Base-by-base conservation (phyloP, 2,888 invertebrate genomes). In the Amiota communis region DNA sequence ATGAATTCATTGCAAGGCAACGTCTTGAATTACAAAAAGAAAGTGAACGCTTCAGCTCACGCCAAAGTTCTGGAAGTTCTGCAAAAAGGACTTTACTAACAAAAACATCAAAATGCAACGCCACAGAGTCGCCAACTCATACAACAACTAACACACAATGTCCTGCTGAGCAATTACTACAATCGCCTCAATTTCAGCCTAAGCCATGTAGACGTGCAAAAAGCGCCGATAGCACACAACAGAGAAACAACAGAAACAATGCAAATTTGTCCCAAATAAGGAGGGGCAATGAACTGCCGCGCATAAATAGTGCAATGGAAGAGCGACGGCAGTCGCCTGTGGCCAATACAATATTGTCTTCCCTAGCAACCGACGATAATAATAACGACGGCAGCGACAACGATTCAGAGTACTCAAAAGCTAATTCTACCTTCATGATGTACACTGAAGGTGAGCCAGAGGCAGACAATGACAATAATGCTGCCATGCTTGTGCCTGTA, bases 1-100 rank as follows among this genome's bases (percentile, higher is more conserved):
- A 87, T 53, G 71, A 82, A 51, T 87, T 87, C 74, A 76, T 87
- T 63, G 73, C 71, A 15, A 51, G 81, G 75, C 86, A 87, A 70
- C 81, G 81, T 36, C 75, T 77, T 59, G 78, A 78, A 64, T 59
- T 87, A 61, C 78, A 80, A n/a, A 72, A 74, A 59, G 87, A 87
- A 63, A 80, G 83, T 6, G 73, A 80, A 61, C 79, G 80, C 0
- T 72, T 87, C 6, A 65, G 6, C 36, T 51, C 51, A 9, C 20
- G 67, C 9, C 8, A 68, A 11, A 51, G 23, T 13, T 53, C 20
- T 8, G 23, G 36, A 36, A 23, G 23, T 2, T 23, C 23, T 23
- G 23, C 23, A 23, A 36, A 6, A 36, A 36, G 36, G 36, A 36
- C 36, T 36, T 36, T 6, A 36, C 36, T 36, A 6, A 36, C 36